Evolutionary conservation across 1,140 invertebrate genomes (phyloP).

Genomic region (Drosophila ercepeae): DNA sequence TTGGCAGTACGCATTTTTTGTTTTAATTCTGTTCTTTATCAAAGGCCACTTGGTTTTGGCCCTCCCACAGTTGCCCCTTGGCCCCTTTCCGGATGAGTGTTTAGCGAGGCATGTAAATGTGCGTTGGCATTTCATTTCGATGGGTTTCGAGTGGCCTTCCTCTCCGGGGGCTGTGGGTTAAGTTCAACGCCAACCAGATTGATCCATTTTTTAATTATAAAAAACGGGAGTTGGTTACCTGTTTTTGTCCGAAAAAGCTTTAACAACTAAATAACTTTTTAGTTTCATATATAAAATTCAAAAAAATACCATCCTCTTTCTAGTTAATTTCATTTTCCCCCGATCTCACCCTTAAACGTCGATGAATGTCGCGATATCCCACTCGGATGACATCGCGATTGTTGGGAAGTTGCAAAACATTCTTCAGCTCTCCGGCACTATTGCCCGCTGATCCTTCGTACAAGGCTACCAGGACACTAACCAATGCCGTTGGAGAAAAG

Average conservation of each 20-base stretch:
- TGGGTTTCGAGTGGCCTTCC: slow-evolving; percentile 5
- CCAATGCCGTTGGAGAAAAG: slow-evolving; percentile 91
- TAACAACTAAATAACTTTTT: neutral
- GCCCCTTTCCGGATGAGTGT: slow-evolving; percentile 16
- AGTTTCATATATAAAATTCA: neutral
- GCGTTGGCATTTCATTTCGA: slow-evolving; percentile 22
- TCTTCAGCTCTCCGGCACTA: slow-evolving; percentile 88
- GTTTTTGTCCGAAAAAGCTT: neutral
- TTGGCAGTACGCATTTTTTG: slow-evolving; percentile 21
- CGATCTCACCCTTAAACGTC: slow-evolving; percentile 88
- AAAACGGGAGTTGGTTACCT: neutral
- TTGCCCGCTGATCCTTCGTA: slow-evolving; percentile 90
- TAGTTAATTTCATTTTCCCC: neutral
- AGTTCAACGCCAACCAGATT: slow-evolving; percentile 32
- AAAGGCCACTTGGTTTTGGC: slow-evolving; percentile 36
- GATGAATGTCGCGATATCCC: slow-evolving; percentile 91
- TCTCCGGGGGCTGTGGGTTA: slow-evolving; percentile 46
- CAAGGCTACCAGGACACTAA: slow-evolving; percentile 90
- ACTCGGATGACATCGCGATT: slow-evolving; percentile 89
- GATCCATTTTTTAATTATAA: neutral
- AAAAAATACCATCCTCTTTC: too few species aligned
- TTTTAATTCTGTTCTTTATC: slow-evolving; percentile 49
- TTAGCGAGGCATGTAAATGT: slow-evolving; percentile 69
- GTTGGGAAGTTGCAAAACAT: slow-evolving; percentile 87
- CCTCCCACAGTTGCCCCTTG: neutral